Base-by-base conservation (phyloP, 1,140 invertebrate species). In the Polyergus mexicanus region DNA sequence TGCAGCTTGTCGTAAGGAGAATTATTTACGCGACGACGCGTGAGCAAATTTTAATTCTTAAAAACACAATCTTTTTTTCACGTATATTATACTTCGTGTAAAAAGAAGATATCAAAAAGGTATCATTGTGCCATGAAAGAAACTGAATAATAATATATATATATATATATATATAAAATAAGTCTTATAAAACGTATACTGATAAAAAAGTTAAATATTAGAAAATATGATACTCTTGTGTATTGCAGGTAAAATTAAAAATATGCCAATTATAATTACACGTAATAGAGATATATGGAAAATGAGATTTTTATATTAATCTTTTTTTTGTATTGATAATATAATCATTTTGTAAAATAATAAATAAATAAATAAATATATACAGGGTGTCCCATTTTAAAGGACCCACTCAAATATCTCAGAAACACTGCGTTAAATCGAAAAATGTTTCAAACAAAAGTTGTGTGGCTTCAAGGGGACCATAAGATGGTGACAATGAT, bases 1-100 rank as follows among this genome's bases (percentile, higher is more conserved):
- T 74, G 65, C 84, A 81, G 68, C 22, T 44, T 19, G 6, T 32
- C 56, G 35, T 47, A 66, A 74, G 69, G 11, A 84, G 65, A 72
- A 77, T 77, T 74, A 71, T 38, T 51, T 41, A 32, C 62, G 35
- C 35, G 77, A 54, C 54, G 47, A 58, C 41, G 76, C 38, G 54
- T 47, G 69, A 75, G 54, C 69, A 60, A 66, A 58, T 58, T 62
- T 84, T 74, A 84, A 86, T 86, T 84, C 35, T 16, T 47, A 65
- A 56, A 22, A 35, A 60, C 28, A 41, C 13, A 51, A 51, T n/a
- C 28, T 16, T 22, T 22, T 16, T 22, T 16, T 66, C 63, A 65
- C 16, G 16, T 35, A 47, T 22, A 47, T 54, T 56, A 56, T 22
- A 41, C n/a, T 72, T 83, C 47, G 28, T 35, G 35, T 74, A 44